phyloP scores from a whole-genome alignment of 2,888 invertebrate species.

The Brachypalpus laphriformis region DNA sequence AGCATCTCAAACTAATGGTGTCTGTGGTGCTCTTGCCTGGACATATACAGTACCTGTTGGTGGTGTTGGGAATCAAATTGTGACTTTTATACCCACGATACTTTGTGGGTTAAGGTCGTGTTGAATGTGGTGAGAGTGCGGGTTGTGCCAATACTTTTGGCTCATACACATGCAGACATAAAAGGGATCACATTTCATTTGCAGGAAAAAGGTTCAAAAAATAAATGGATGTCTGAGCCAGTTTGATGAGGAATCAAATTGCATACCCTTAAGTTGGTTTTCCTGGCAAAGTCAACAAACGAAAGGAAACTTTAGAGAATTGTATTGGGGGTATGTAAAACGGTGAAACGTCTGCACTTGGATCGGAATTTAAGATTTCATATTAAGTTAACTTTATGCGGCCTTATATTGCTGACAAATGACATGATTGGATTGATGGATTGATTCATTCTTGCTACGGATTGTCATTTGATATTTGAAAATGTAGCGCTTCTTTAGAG shows the following conservation, averaged over 20 bases:
- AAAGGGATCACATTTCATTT: conserved; percentile 1
- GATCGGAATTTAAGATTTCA: too few relatives aligned
- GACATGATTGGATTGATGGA: too few relatives aligned
- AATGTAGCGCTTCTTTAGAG: too few relatives aligned
- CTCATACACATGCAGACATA: not conserved
- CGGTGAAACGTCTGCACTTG: too few relatives aligned
- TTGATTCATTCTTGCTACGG: too few relatives aligned
- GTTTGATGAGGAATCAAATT: not conserved
- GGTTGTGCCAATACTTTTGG: too few relatives aligned
- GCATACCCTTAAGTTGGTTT: not conserved
- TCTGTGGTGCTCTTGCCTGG: not conserved
- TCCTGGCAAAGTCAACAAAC: too few relatives aligned
- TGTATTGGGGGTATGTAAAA: too few relatives aligned
- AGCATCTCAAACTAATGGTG: not conserved
- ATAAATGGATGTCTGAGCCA: not conserved
- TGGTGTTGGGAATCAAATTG: not conserved
- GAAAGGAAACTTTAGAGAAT: too few relatives aligned
- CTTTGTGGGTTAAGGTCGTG: not conserved
- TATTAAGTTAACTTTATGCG: too few relatives aligned
- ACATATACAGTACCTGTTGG: not conserved
- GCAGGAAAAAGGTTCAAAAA: not conserved
- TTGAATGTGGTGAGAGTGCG: not conserved
- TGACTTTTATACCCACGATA: not conserved
- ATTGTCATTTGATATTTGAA: too few relatives aligned
- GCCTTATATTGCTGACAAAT: too few relatives aligned